Percentiles rank a stretch among this genome's conserved stretches.
Conservation (phyloP, 2,113 vertebrate genomes). For the Salvator merianae region DNA sequence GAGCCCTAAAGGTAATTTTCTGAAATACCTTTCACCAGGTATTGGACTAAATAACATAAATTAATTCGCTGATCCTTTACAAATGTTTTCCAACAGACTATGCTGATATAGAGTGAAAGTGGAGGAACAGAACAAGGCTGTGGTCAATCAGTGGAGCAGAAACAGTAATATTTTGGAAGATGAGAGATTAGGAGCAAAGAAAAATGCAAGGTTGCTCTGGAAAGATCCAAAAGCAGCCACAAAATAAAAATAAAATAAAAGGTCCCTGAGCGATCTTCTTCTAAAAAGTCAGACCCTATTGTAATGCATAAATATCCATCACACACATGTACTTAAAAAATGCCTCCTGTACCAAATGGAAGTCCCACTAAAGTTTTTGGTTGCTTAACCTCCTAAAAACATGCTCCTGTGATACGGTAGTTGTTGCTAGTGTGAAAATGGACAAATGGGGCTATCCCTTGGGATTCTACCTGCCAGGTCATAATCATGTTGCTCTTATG, state of each 20-base stretch:
- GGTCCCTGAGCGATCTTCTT: too few relatives aligned
- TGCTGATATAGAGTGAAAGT: conserved; percentile 4
- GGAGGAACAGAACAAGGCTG: background rate
- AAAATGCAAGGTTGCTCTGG: conserved; percentile 49
- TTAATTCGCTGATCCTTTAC: background rate
- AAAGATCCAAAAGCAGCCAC: conserved; percentile 41
- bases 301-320: background rate
- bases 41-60: background rate
- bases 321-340: conserved; percentile 29
- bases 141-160: conserved; percentile 32
- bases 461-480: conserved; percentile 42
- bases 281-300: background rate
- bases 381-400: conserved; percentile 33
- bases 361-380: conserved; percentile 7
- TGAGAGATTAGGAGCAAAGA: conserved; percentile 40
- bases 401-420: background rate
- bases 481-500: conserved; percentile 62
- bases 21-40: background rate
- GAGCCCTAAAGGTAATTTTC: too few relatives aligned
- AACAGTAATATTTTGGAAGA: conserved; percentile 22
- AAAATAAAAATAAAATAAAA: background rate
- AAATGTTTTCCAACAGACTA: too few relatives aligned
- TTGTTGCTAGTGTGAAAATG: conserved; percentile 37
- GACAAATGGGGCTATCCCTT: conserved; percentile 40
- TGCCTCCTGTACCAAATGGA: conserved; percentile 41